phyloP scores from a whole-genome alignment of 2,888 invertebrate genomes.

The Drosophila subsilvestris region DNA sequence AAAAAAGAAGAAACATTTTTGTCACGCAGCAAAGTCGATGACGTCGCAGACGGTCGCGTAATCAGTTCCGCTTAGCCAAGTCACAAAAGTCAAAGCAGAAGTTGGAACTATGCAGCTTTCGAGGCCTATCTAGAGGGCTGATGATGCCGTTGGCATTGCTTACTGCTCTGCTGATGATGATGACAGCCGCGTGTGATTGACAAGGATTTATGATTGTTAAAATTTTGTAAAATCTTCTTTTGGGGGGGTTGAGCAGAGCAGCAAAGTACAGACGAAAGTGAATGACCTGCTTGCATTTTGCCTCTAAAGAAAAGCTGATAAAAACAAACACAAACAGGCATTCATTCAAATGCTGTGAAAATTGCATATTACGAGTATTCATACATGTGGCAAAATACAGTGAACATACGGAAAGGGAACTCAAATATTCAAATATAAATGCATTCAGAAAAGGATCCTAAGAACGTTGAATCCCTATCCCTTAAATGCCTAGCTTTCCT shows the following conservation, averaged over 20 bases:
- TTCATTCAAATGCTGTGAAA: conserved; percentile 70
- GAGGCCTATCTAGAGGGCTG: conserved; percentile 37
- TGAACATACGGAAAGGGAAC: neutral
- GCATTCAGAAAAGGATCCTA: neutral
- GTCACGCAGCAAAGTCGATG: conserved; percentile 69
- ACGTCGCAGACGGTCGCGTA: conserved; percentile 58
- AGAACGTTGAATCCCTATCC: neutral
- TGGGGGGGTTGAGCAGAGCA: neutral
- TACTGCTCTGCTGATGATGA: conserved; percentile 59
- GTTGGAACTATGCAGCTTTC: conserved; percentile 59
- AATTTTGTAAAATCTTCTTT: conserved; percentile 56
- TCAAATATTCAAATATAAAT: neutral
- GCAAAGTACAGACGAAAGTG: conserved; percentile 37
- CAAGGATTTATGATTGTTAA: conserved; percentile 80
- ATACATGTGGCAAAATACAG: conserved; percentile 1
- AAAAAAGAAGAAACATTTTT: conserved; percentile 56
- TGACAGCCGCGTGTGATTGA: conserved; percentile 80
- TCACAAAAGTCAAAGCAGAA: conserved; percentile 45
- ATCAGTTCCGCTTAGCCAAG: conserved; percentile 76
- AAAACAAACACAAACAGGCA: conserved; percentile 31
- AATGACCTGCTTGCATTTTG: conserved; percentile 63
- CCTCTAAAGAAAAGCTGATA: conserved; percentile 15
- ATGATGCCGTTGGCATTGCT: conserved; percentile 1
- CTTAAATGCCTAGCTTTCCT: neutral
- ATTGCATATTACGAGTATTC: conserved; percentile 69